Evolutionary conservation across 2,888 invertebrate genomes (phyloP).

Genomic region (Rhagophthalmus giganteus): DNA sequence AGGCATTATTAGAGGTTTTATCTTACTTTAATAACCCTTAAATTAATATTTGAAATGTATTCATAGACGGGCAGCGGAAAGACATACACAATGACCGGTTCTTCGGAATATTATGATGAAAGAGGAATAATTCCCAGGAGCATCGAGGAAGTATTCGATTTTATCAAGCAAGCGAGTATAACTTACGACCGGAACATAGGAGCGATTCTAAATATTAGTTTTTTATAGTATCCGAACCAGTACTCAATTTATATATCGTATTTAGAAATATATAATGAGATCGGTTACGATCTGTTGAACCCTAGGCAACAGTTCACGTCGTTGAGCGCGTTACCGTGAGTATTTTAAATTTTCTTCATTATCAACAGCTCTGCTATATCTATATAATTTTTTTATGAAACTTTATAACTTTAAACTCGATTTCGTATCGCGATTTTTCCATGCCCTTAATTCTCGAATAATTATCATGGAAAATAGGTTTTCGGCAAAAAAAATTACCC

Average conservation of each 20-base stretch:
- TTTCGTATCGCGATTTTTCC: too few species aligned
- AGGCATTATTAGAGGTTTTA: too few species aligned
- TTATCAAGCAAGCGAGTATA: constrained; percentile 54
- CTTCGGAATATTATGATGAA: constrained; percentile 50
- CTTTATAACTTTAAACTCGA: too few species aligned
- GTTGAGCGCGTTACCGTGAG: constrained; percentile 59
- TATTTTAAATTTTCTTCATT: too few species aligned
- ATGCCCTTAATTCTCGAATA: too few species aligned
- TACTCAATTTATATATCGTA: constrained; percentile 57
- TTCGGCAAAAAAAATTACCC: not conserved
- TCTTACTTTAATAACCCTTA: not conserved
- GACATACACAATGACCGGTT: constrained; percentile 60
- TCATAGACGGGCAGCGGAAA: constrained; percentile 61
- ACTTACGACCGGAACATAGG: not conserved
- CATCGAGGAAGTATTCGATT: constrained; percentile 57
- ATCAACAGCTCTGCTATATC: too few species aligned
- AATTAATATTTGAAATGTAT: not conserved
- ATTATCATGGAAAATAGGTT: too few species aligned
- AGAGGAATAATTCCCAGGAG: constrained; percentile 60
- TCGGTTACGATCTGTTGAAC: constrained; percentile 59
- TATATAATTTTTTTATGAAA: too few species aligned
- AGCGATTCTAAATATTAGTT: constrained; percentile 3
- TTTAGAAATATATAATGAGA: constrained; percentile 62
- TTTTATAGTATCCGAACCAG: constrained; percentile 46
- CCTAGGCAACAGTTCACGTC: constrained; percentile 49